Evolutionary conservation across 30 jellyfish, hydroid and myxozoan species (phyloP).

Genomic region (Cassiopea xamachana): DNA sequence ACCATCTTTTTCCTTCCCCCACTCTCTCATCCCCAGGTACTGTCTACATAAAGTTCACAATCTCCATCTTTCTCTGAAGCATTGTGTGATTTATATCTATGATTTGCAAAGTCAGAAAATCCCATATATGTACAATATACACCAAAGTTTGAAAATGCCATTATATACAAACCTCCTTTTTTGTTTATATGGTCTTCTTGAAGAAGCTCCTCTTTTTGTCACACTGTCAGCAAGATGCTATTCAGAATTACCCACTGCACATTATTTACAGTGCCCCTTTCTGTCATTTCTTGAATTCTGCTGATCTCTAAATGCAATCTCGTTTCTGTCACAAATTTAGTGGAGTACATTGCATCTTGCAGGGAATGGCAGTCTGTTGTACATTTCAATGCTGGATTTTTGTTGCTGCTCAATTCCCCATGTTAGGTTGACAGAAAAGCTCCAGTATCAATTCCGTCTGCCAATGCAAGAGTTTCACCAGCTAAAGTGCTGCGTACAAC

Average conservation of each 20-base stretch:
- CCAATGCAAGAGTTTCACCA: neutral
- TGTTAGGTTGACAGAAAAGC: neutral
- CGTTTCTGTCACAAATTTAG: neutral
- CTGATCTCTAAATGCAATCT: neutral
- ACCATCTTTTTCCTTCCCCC: too few species aligned
- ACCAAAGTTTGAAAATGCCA: neutral
- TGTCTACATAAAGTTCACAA: too few species aligned
- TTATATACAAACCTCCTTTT: neutral
- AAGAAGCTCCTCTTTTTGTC: neutral
- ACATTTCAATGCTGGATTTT: neutral
- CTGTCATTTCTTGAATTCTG: neutral
- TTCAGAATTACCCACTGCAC: neutral
- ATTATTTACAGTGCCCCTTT: neutral
- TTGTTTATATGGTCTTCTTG: neutral
- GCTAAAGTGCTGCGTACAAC: neutral
- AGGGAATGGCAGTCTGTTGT: neutral
- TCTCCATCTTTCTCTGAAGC: too few species aligned
- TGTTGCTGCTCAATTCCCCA: neutral
- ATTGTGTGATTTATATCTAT: too few species aligned
- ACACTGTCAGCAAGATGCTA: neutral
- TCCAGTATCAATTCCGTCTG: neutral
- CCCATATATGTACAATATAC: neutral
- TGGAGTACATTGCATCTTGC: neutral
- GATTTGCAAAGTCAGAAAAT: too few species aligned
- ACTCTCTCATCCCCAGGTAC: too few species aligned